Conservation (phyloP, 92 coral and sea anemone genomes). For the Umimayanthus chanpuru region DNA sequence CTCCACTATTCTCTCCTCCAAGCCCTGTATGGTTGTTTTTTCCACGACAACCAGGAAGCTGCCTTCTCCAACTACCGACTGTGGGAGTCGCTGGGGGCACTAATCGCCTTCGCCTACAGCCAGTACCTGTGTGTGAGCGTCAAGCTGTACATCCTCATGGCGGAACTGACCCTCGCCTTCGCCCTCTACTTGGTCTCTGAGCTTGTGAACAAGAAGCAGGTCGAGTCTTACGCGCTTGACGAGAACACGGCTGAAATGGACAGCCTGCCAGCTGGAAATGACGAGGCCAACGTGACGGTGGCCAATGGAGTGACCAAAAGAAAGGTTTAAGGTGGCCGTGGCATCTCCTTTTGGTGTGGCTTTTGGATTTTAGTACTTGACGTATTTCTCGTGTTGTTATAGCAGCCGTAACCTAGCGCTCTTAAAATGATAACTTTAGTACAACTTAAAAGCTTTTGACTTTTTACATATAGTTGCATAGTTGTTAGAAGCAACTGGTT, state of each 20-base stretch:
- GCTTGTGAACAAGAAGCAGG: constrained; percentile 18
- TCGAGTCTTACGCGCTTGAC: constrained; percentile 24
- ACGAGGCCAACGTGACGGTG: background rate
- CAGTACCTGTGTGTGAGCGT: constrained; percentile 76
- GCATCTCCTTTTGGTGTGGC: background rate
- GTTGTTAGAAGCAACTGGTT: too few relatives aligned
- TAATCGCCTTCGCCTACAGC: constrained; percentile 91
- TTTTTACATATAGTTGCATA: too few relatives aligned
- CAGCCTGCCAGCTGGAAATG: background rate
- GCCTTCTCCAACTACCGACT: constrained; percentile 99
- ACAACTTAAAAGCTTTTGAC: background rate
- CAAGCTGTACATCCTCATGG: constrained; percentile 84
- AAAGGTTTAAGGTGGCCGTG: background rate
- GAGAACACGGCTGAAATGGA: constrained; percentile 13
- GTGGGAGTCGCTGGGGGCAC: constrained; percentile 97
- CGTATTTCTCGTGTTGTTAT: background rate
- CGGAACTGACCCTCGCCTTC: constrained; percentile 69
- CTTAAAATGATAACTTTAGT: background rate
- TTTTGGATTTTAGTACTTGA: background rate
- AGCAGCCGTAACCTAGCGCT: background rate
- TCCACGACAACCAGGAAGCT: constrained; percentile 93
- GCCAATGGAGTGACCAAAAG: background rate
- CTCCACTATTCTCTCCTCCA: constrained; percentile 2
- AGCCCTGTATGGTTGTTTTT: constrained; percentile 95
- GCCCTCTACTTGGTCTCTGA: constrained; percentile 78